These are phyloP conservation scores for Aphrophora alni DNA, from an alignment of 2,888 invertebrate genomes.

Conservation along the genomic window DNA sequence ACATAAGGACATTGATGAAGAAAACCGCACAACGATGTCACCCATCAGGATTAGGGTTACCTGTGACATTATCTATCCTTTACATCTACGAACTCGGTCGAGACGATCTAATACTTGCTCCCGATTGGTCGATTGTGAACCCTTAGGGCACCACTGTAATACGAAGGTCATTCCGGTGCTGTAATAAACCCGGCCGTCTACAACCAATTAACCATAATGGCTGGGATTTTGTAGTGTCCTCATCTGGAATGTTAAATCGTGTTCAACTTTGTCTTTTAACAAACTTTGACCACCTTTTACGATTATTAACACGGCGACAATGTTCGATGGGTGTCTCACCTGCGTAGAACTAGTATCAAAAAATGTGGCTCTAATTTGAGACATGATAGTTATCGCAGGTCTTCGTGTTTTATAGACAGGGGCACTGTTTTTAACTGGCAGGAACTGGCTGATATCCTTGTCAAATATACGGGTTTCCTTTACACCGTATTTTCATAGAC, in stretches of 20 bases:
- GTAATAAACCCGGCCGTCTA: not conserved
- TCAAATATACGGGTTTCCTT: not conserved
- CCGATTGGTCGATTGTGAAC: not conserved
- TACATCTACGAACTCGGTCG: not conserved
- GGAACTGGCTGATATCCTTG: not conserved
- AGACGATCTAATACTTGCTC: not conserved
- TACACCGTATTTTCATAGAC: no score
- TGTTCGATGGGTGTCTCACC: not conserved
- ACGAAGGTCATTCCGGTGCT: not conserved
- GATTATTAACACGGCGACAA: not conserved
- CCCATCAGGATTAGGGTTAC: not conserved
- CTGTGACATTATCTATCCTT: not conserved
- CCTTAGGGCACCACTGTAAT: not conserved
- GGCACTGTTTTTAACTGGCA: not conserved
- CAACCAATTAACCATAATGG: not conserved
- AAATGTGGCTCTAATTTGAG: not conserved
- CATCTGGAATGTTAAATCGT: not conserved
- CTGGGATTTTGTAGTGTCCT: not conserved
- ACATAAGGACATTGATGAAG: not conserved
- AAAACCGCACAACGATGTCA: slow-evolving; percentile 4
- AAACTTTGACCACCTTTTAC: not conserved
- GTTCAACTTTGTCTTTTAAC: not conserved
- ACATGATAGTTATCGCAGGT: not conserved
- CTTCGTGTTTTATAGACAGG: not conserved
- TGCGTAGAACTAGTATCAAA: not conserved